A percentile compares a stretch with the other conserved stretches of the same genome.
Conservation (phyloP, 2,888 invertebrate species). For the Mamestra brassicae region DNA sequence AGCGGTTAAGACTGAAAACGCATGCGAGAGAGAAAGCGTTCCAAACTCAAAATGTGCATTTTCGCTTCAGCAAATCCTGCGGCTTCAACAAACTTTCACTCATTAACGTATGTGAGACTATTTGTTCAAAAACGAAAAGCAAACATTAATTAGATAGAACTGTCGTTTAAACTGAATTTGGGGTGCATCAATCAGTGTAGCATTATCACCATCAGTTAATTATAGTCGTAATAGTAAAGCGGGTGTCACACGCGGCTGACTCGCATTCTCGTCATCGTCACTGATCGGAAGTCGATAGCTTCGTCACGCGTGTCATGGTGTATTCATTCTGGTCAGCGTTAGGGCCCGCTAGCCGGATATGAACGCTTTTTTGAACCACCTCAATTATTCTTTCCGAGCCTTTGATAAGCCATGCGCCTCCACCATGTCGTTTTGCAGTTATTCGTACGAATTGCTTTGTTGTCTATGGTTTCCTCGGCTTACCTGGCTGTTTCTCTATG, state of each 20-base stretch:
- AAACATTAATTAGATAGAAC: conserved; percentile 55
- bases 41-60: conserved; percentile 21
- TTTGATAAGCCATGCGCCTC: conserved; percentile 51
- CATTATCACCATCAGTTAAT: conserved; percentile 61
- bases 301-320: conserved; percentile 81
- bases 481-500: not conserved
- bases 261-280: conserved; percentile 63
- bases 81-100: conserved; percentile 53
- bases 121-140: conserved; percentile 43
- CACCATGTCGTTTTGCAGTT: conserved; percentile 38
- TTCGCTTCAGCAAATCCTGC: conserved; percentile 53
- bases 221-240: conserved; percentile 59
- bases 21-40: conserved; percentile 25
- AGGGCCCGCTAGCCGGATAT: conserved; percentile 86
- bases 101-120: conserved; percentile 34
- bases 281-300: conserved; percentile 86
- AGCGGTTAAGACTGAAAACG: conserved; percentile 1
- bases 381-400: conserved; percentile 70
- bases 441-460: conserved; percentile 17
- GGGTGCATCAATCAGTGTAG: conserved; percentile 56
- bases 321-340: conserved; percentile 77
- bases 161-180: conserved; percentile 46
- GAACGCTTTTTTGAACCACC: conserved; percentile 79
- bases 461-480: not conserved
- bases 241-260: conserved; percentile 69